Conservation (phyloP, 2,797 vertebrate genomes). For the Austrolebias charrua region DNA sequence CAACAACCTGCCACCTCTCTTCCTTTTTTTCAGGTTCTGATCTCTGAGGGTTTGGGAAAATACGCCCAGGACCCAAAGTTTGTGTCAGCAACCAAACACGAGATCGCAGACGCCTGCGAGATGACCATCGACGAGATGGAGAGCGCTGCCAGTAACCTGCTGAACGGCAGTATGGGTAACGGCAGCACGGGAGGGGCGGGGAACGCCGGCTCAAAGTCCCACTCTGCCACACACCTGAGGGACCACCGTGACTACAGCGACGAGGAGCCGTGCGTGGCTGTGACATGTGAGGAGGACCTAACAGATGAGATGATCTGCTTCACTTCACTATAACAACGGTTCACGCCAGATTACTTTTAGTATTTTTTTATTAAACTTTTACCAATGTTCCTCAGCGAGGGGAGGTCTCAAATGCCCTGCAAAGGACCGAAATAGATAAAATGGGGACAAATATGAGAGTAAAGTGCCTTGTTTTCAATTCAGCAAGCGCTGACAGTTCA, state of each 20-base stretch:
- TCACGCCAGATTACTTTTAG: constrained; percentile 31
- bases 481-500: constrained; percentile 11
- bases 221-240: constrained; percentile 70
- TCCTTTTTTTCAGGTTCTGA: constrained; percentile 86
- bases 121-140: constrained; percentile 99
- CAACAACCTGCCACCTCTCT: not conserved
- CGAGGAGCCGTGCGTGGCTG: constrained; percentile 84
- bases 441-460: constrained; percentile 48
- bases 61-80: constrained; percentile 96
- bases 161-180: constrained; percentile 84
- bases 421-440: constrained; percentile 24
- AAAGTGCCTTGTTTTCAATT: constrained; percentile 73
- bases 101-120: constrained; percentile 96
- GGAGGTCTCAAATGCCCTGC: constrained; percentile 28
- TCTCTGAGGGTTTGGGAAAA: constrained; percentile 93
- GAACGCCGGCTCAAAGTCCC: constrained; percentile 67
- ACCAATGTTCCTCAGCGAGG: constrained; percentile 4
- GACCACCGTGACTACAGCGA: constrained; percentile 89
- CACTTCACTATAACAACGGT: constrained; percentile 90
- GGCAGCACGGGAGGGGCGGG: constrained; percentile 66
- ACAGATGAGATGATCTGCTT: constrained; percentile 97
- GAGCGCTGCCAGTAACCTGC: constrained; percentile 92
- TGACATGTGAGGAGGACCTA: constrained; percentile 91
- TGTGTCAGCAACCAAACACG: constrained; percentile 90
- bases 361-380: constrained; percentile 51